A percentile compares a stretch with the other conserved stretches of the same genome.
Conservation (phyloP, 2,888 invertebrate species). For the Platycheirus rosarum region DNA sequence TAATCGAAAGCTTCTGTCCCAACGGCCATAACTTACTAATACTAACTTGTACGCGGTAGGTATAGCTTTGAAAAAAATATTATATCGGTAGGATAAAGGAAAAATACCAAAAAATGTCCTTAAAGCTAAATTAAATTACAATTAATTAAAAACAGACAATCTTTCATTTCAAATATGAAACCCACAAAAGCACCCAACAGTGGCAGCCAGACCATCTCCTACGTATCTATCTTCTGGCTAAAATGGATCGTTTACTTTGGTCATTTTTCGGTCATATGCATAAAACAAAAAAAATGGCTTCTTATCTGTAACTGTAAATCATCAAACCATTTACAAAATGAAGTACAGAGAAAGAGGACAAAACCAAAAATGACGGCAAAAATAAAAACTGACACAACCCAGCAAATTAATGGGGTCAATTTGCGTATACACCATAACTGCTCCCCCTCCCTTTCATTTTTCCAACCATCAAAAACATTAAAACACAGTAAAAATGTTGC, state of each 20-base stretch:
- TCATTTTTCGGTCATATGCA: slow-evolving; percentile 68
- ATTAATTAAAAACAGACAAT: background rate
- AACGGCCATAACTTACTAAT: no score
- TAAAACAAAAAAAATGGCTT: slow-evolving; percentile 69
- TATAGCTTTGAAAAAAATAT: no score
- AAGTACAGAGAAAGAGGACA: slow-evolving; percentile 37
- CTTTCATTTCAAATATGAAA: background rate
- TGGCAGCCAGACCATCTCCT: no score
- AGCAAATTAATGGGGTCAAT: slow-evolving; percentile 79
- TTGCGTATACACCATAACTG: slow-evolving; percentile 75
- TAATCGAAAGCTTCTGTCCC: no score
- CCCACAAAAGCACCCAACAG: slow-evolving; percentile 18
- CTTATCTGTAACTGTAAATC: slow-evolving; percentile 73
- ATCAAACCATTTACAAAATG: slow-evolving; percentile 69
- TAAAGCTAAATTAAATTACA: no score
- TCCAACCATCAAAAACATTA: slow-evolving; percentile 33
- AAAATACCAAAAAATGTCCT: no score
- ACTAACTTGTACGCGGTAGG: no score
- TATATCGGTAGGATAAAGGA: no score
- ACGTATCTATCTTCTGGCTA: slow-evolving; percentile 37
- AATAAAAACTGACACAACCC: slow-evolving; percentile 42
- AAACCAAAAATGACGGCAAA: slow-evolving; percentile 9
- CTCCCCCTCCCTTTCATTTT: background rate
- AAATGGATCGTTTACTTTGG: slow-evolving; percentile 56
- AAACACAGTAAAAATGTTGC: slow-evolving; percentile 34